Percentiles rank a stretch among this genome's conserved stretches.
These are phyloP conservation scores for Xanthorhoe spadicearia DNA, from an alignment of 2,888 invertebrate genomes.

Conservation along the genomic window DNA sequence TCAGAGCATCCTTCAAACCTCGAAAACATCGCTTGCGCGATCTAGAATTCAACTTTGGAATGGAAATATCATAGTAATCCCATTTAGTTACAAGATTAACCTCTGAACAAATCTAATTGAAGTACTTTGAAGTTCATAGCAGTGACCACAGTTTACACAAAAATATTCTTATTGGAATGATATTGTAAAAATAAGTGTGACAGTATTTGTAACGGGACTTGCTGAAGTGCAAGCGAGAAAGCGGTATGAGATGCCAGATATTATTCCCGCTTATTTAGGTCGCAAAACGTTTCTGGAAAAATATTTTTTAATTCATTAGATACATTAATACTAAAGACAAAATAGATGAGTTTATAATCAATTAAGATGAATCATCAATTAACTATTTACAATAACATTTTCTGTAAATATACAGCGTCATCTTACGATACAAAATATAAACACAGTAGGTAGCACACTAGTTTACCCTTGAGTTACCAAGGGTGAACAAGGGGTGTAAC, in stretches of 20 bases:
- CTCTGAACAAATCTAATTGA: neutral
- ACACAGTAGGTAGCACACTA: no score
- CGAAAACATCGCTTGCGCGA: slow-evolving; percentile 23
- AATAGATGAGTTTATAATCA: neutral
- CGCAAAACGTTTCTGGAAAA: neutral
- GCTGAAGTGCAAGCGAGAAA: slow-evolving; percentile 9
- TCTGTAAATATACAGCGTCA: neutral
- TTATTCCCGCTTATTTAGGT: slow-evolving; percentile 15
- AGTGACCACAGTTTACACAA: neutral
- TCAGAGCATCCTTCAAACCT: neutral
- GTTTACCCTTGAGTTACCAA: no score
- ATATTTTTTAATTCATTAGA: neutral
- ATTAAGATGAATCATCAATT: no score
- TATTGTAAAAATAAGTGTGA: neutral
- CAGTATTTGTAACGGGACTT: neutral
- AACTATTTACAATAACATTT: neutral
- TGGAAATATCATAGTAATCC: neutral
- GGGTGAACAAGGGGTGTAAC: slow-evolving; percentile 1
- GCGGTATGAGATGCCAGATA: slow-evolving; percentile 4
- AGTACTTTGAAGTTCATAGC: neutral
- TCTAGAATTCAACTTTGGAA: slow-evolving; percentile 21
- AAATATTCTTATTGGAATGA: neutral
- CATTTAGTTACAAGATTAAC: neutral
- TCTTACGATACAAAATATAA: neutral
- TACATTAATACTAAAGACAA: neutral